phyloP scores from a whole-genome alignment of 1,140 invertebrate species.

The Trichonephila clavipes region DNA sequence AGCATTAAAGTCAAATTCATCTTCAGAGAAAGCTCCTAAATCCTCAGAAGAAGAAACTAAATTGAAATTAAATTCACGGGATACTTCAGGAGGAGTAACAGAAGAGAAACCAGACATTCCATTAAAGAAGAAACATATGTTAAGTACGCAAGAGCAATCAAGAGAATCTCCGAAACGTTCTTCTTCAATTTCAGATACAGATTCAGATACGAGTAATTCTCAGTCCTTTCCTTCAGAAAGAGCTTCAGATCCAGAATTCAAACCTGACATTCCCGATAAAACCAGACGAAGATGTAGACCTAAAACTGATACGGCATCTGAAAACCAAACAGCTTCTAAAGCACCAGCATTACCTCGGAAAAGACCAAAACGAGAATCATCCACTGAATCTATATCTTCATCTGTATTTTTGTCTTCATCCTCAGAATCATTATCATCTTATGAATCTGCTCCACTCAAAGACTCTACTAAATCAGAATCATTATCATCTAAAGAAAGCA shows the following conservation, averaged over 20 bases:
- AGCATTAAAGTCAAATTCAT: background rate
- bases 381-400: constrained; percentile 23
- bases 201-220: constrained; percentile 7
- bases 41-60: background rate
- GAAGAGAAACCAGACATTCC: constrained; percentile 52
- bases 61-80: background rate
- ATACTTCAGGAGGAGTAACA: background rate
- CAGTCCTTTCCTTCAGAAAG: background rate
- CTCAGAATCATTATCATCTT: constrained; percentile 51
- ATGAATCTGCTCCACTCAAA: constrained; percentile 46
- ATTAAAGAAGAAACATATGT: background rate
- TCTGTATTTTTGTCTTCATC: constrained; percentile 59
- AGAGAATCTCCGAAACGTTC: background rate
- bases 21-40: background rate
- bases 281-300: constrained; percentile 7
- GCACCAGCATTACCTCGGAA: constrained; percentile 54
- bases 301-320: background rate
- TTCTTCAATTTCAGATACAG: background rate
- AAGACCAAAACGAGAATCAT: background rate
- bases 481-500: background rate
- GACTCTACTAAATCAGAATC: constrained; percentile 9
- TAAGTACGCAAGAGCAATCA: background rate
- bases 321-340: background rate
- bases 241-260: background rate
- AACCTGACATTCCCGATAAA: constrained; percentile 60